Base-by-base conservation (phyloP, 2,797 vertebrate species). In the Peromyscus attwateri region DNA sequence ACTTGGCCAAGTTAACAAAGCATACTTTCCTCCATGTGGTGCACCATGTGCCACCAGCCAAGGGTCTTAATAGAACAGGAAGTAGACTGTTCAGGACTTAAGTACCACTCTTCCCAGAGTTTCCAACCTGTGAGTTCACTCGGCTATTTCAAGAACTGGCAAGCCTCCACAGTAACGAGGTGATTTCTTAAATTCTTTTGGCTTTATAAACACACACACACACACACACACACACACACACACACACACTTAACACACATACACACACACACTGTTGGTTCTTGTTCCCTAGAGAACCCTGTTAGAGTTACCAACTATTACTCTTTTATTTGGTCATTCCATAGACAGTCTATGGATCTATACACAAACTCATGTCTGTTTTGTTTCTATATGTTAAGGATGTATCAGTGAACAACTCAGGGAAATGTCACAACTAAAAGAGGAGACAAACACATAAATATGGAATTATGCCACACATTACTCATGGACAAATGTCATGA, bases 381-480 rank as follows among this genome's bases (percentile, higher is more conserved):
- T 31, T 92, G 88, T 66, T 96, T 91, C 57, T 79, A 46, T 27
- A 55, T 75, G 40, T 37, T 87, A 79, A 93, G 87, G n/a, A n/a
- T 57, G 57, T 3, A 93, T 27, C 19, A 62, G 49, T 60, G 29
- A 96, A 92, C 25, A 70, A 57, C 66, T 60, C 34, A 60, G 76
- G n/a, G 37, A 75, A 91, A 62, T 23, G 13, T 70, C 62, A 84
- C 1, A 76, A 23, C 25, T 55, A 92, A 40, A 52, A 60, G 37
- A 89, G 25, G 10, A 95, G 57, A 80, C 21, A 90, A 37, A 93
- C 40, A 46, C 10, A 14, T 14, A 81, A 64, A 34, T 8, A 93
- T 0, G 31, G 16, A 73, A 80, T 49, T 76, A 75, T 2, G 9
- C 19, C 52, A 37, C 52, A 4, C 14, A 75, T 68, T 73, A 64